Conservation (phyloP, 1,140 invertebrate species). For the Pseudomyrmex flavicornis region DNA sequence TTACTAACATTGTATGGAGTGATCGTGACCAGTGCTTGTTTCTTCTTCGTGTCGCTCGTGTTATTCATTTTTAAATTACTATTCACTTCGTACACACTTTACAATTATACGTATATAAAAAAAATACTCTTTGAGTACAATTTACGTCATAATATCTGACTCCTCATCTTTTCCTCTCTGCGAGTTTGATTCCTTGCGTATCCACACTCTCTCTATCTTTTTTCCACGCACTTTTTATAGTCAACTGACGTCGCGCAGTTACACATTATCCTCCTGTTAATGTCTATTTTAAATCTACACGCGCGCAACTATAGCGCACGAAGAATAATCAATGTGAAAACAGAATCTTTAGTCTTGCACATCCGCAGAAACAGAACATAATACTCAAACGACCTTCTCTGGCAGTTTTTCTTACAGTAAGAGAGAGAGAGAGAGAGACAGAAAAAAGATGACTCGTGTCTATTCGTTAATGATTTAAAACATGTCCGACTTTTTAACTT, state of each 20-base stretch:
- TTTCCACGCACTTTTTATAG: conserved; percentile 6
- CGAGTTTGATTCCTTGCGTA: not conserved
- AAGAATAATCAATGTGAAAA: not conserved
- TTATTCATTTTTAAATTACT: conserved; percentile 38
- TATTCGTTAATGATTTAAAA: too few relatives aligned
- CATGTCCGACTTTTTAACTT: too few relatives aligned
- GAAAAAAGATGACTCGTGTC: too few relatives aligned
- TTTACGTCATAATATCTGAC: conserved; percentile 8
- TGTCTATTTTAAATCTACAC: not conserved
- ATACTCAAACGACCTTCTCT: not conserved
- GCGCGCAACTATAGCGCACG: too few relatives aligned
- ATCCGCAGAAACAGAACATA: too few relatives aligned
- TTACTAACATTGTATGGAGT: conserved; percentile 80
- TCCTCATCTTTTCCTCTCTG: not conserved
- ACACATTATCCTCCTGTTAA: not conserved
- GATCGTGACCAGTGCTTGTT: conserved; percentile 75
- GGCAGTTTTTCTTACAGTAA: not conserved
- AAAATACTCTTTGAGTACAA: not conserved
- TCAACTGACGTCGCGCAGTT: not conserved
- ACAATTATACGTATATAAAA: not conserved
- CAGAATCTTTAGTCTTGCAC: not conserved
- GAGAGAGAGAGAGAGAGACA: too few relatives aligned
- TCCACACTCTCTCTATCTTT: not conserved
- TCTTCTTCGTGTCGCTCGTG: conserved; percentile 57
- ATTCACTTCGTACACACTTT: conserved; percentile 6